phyloP scores from a whole-genome alignment of 2,888 invertebrate species.

The Eupsilia transversa region DNA sequence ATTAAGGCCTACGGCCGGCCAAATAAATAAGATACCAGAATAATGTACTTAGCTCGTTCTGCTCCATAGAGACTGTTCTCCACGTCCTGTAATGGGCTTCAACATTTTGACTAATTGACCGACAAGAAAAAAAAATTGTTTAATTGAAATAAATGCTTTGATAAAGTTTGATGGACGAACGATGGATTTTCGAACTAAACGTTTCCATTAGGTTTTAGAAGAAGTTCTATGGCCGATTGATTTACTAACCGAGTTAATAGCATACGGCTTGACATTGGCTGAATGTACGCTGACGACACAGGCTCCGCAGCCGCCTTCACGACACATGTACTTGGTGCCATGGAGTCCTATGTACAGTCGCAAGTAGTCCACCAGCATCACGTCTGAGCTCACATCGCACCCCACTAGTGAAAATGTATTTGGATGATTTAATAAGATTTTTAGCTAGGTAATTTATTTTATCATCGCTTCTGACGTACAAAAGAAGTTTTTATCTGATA shows the following conservation, averaged over 20 bases:
- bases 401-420: slow-evolving; percentile 38
- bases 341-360: slow-evolving; percentile 76
- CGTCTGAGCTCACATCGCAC: slow-evolving; percentile 57
- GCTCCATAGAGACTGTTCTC: neutral
- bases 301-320: slow-evolving; percentile 92
- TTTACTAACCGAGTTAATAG: slow-evolving; percentile 91
- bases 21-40: too few species aligned
- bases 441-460: neutral
- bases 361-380: slow-evolving; percentile 90
- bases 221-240: neutral
- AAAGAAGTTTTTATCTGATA: too few species aligned
- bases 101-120: neutral
- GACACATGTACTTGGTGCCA: slow-evolving; percentile 51
- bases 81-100: neutral
- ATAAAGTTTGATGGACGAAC: neutral
- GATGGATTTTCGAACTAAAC: neutral
- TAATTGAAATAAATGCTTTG: neutral
- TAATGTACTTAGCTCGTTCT: neutral
- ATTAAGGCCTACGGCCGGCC: too few species aligned
- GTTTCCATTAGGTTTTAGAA: neutral
- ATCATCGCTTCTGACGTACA: too few species aligned
- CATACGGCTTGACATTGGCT: slow-evolving; percentile 73
- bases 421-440: neutral
- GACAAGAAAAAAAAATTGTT: neutral
- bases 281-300: slow-evolving; percentile 88